Evolutionary conservation across 1,140 invertebrate genomes (phyloP).

Genomic region (Pseudomyrmex gracilis): DNA sequence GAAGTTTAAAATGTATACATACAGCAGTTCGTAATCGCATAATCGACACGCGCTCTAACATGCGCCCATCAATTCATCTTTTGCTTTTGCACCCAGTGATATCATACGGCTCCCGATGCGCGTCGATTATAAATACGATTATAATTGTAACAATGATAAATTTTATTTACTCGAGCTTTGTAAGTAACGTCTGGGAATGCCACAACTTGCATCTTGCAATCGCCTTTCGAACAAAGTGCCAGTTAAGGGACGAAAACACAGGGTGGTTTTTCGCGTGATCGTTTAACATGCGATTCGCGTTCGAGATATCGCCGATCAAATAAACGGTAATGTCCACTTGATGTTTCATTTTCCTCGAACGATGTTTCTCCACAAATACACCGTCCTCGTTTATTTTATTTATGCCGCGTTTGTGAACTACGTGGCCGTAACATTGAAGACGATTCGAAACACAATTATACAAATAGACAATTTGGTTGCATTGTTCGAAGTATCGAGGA

Average conservation of each 20-base stretch:
- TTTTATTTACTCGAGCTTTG: constrained; percentile 4
- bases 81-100: constrained; percentile 17
- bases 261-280: background rate
- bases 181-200: constrained; percentile 5
- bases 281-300: background rate
- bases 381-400: background rate
- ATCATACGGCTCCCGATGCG: background rate
- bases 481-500: background rate
- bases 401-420: background rate
- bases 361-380: no score
- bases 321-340: background rate
- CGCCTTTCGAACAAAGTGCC: background rate
- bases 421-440: background rate
- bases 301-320: background rate
- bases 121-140: background rate
- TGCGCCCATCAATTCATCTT: constrained; percentile 12
- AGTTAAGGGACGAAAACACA: background rate
- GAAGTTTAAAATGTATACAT: background rate
- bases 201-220: background rate
- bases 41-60: background rate
- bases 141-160: constrained; percentile 4
- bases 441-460: constrained; percentile 8
- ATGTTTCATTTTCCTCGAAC: background rate
- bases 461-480: background rate
- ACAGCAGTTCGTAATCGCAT: background rate